Conservation (phyloP, 1,140 invertebrate species). For the Teleogryllus occipitalis region DNA sequence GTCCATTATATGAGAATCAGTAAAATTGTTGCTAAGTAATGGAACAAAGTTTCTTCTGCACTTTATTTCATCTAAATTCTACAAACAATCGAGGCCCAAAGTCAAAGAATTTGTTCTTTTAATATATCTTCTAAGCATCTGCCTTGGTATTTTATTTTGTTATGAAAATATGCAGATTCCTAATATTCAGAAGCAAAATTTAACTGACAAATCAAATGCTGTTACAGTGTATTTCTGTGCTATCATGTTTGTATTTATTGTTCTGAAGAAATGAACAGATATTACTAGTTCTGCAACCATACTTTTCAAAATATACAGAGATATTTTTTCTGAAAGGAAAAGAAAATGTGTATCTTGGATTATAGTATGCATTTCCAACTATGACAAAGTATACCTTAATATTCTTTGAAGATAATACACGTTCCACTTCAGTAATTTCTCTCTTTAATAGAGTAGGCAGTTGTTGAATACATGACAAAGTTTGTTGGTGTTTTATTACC, state of each 20-base stretch:
- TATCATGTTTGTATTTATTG: too few relatives aligned
- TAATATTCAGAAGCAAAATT: too few relatives aligned
- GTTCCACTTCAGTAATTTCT: background rate
- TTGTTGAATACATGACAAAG: background rate
- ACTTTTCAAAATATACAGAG: too few relatives aligned
- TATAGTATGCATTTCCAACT: background rate
- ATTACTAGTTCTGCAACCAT: too few relatives aligned
- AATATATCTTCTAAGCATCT: background rate
- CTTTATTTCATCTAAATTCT: background rate
- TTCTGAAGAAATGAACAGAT: too few relatives aligned
- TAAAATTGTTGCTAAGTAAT: background rate
- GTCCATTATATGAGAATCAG: background rate
- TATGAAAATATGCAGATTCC: background rate
- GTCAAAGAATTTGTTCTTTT: background rate
- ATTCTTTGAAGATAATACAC: background rate
- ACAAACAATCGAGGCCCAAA: background rate
- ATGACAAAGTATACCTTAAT: background rate
- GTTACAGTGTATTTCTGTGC: too few relatives aligned
- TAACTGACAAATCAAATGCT: too few relatives aligned
- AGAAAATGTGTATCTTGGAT: background rate
- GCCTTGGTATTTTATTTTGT: background rate
- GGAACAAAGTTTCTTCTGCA: background rate
- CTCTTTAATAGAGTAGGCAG: background rate
- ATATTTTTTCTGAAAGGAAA: background rate
- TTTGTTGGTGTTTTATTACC: background rate